These are phyloP conservation scores for Notothenia rossii DNA, from an alignment of 2,113 vertebrate genomes.

Conservation along the genomic window DNA sequence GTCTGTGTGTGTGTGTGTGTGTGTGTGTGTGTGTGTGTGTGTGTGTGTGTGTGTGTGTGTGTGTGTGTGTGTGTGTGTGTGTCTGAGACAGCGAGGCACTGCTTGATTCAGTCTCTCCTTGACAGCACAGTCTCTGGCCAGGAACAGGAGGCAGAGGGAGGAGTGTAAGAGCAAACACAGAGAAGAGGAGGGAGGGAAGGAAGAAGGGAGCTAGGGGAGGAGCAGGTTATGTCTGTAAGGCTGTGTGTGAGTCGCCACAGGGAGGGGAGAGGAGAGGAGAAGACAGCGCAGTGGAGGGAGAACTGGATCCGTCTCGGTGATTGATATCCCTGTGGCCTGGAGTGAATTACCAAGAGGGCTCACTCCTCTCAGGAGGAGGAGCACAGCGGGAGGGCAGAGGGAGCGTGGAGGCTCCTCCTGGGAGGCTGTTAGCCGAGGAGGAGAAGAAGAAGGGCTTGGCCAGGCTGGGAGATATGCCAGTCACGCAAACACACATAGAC, in stretches of 20 bases:
- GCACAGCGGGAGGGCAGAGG: slow-evolving; percentile 14
- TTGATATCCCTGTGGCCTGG: slow-evolving; percentile 66
- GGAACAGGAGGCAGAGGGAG: slow-evolving; percentile 65
- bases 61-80: slow-evolving; percentile 28
- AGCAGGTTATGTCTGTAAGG: slow-evolving; percentile 68
- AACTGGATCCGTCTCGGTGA: slow-evolving; percentile 61
- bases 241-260: slow-evolving; percentile 63
- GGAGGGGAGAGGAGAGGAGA: slow-evolving; percentile 57
- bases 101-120: slow-evolving; percentile 73
- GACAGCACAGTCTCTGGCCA: slow-evolving; percentile 75
- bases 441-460: slow-evolving; percentile 53
- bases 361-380: slow-evolving; percentile 54
- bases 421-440: slow-evolving; percentile 66
- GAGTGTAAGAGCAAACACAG: slow-evolving; percentile 17
- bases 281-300: slow-evolving; percentile 53
- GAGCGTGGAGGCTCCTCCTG: slow-evolving; percentile 54
- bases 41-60: slow-evolving; percentile 21
- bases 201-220: slow-evolving; percentile 5
- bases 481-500: slow-evolving; percentile 18
- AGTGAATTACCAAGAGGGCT: slow-evolving; percentile 56
- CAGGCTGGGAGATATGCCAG: slow-evolving; percentile 55
- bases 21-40: too few species aligned
- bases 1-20: background rate
- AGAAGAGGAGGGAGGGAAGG: background rate
- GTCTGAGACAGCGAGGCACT: slow-evolving; percentile 72